Percentiles rank a stretch among this genome's conserved stretches.
These are phyloP conservation scores for Chaetophractus vellerosus DNA, from an alignment of 2,797 vertebrate genomes.

Conservation along the genomic window DNA sequence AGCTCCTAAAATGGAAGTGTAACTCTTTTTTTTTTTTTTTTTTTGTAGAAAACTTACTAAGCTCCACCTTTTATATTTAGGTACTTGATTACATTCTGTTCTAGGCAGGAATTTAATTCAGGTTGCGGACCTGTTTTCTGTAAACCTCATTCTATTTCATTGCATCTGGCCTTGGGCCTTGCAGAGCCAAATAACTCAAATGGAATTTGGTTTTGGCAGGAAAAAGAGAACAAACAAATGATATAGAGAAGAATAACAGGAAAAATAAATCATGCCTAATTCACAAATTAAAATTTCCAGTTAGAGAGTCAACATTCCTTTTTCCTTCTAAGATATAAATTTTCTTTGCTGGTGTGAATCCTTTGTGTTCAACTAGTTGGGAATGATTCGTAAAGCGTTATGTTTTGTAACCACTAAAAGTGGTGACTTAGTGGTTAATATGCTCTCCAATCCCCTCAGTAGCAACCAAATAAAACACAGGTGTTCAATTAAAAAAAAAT, in stretches of 20 bases:
- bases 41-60: neutral
- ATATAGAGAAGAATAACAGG: no score
- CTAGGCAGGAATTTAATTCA: neutral
- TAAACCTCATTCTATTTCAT: neutral
- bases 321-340: neutral
- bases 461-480: neutral
- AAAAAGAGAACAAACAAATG: neutral
- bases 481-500: neutral
- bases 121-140: neutral
- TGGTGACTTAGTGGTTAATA: neutral
- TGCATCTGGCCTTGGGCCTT: neutral
- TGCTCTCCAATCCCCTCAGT: neutral
- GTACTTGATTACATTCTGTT: neutral
- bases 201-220: neutral
- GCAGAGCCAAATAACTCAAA: neutral
- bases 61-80: neutral
- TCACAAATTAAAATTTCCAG: neutral
- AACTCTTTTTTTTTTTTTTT: neutral
- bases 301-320: neutral
- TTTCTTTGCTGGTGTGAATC: constrained; percentile 11
- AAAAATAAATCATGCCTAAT: neutral
- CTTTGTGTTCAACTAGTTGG: constrained; percentile 19
- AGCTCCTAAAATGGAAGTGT: neutral
- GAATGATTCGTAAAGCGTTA: constrained; percentile 24
- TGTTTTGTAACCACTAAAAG: neutral